Percentiles rank a stretch among this genome's conserved stretches.
Conservation (phyloP, 2,113 vertebrate species). For the Vulpes lagopus region DNA sequence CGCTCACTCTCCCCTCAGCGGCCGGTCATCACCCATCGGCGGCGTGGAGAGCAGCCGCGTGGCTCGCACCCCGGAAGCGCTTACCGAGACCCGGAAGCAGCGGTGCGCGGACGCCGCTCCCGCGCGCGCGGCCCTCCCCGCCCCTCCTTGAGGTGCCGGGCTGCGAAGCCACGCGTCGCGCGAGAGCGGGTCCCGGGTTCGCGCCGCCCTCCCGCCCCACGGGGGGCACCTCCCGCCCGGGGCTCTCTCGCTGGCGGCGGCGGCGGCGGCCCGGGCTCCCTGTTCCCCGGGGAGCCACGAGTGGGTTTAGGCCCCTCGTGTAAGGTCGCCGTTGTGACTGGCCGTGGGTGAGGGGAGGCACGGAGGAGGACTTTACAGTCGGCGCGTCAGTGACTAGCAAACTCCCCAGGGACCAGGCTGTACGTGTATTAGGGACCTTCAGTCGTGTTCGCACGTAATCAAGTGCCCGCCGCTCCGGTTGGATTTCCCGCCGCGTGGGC, state of each 20-base stretch:
- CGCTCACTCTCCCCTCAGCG: too few relatives aligned
- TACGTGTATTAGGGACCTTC: not conserved
- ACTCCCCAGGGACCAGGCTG: not conserved
- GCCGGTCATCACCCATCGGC: accelerated
- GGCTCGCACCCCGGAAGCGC: conserved; percentile 51
- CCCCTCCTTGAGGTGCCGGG: accelerated
- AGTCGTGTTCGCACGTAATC: not conserved
- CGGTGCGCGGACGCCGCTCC: accelerated
- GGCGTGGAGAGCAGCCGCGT: accelerated
- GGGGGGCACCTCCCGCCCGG: accelerated
- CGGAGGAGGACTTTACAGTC: not conserved
- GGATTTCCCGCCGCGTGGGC: accelerated
- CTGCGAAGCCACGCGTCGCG: accelerated
- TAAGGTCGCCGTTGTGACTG: too few relatives aligned
- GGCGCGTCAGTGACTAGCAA: not conserved
- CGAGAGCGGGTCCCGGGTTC: accelerated
- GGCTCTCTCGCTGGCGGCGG: accelerated
- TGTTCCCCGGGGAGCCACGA: accelerated
- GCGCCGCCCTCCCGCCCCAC: not conserved
- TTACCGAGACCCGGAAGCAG: conserved; percentile 66
- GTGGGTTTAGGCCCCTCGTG: not conserved
- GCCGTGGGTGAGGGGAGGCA: not conserved
- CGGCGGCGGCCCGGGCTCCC: not conserved
- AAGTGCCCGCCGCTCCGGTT: not conserved
- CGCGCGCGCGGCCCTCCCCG: accelerated